phyloP scores from a whole-genome alignment of 2,888 invertebrate genomes.

The Deladenus siricidicola region DNA sequence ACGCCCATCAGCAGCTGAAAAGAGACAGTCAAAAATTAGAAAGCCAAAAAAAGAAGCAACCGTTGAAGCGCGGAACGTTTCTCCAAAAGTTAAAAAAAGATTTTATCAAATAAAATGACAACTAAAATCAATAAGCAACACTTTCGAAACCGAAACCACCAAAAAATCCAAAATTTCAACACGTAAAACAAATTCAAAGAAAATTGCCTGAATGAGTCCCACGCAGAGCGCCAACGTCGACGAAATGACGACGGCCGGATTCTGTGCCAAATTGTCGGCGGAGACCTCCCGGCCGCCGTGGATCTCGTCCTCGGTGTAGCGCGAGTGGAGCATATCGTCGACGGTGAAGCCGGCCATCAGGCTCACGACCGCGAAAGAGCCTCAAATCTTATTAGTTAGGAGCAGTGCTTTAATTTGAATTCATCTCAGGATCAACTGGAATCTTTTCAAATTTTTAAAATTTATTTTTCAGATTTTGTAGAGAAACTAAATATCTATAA shows the following conservation, averaged over 20 bases:
- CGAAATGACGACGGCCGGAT: constrained; percentile 9
- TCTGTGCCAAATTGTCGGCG: neutral
- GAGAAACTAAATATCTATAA: neutral
- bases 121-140: too few relatives aligned
- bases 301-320: neutral
- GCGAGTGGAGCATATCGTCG: neutral
- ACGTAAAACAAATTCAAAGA: too few relatives aligned
- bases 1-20: constrained; percentile 69
- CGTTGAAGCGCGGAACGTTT: too few relatives aligned
- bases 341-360: constrained; percentile 63
- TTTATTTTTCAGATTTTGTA: too few relatives aligned
- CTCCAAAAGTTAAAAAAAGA: too few relatives aligned
- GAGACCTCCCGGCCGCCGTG: neutral
- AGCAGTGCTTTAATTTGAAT: neutral
- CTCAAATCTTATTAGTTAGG: too few relatives aligned
- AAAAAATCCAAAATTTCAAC: too few relatives aligned
- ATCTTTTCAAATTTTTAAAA: too few relatives aligned
- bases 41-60: neutral
- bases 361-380: constrained; percentile 70
- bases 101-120: too few relatives aligned
- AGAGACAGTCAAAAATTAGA: neutral
- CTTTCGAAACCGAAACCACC: too few relatives aligned
- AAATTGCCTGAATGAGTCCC: constrained; percentile 68
- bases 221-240: constrained; percentile 55
- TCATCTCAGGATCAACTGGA: too few relatives aligned